phyloP scores from a whole-genome alignment of 2,888 invertebrate species.

The Penaeus monodon region DNA sequence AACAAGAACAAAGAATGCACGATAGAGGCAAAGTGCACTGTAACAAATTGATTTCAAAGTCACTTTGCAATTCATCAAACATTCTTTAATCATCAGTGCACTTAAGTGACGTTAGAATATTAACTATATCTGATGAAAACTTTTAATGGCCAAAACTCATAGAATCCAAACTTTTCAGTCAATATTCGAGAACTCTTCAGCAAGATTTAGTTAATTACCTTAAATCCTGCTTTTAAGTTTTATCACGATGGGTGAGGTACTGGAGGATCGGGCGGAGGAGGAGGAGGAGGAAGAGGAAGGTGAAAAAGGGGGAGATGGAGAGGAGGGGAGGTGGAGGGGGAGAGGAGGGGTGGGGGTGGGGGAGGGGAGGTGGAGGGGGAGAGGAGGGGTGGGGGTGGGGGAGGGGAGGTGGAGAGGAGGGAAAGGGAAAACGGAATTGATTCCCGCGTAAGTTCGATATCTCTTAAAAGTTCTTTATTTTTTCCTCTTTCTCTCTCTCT shows the following conservation, averaged over 20 bases:
- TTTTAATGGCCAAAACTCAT: constrained; percentile 47
- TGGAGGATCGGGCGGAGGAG: background rate
- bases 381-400: background rate
- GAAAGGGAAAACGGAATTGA: background rate
- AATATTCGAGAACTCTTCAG: constrained; percentile 33
- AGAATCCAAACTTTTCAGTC: constrained; percentile 14
- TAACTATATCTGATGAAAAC: constrained; percentile 12
- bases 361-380: background rate
- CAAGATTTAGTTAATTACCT: constrained; percentile 52
- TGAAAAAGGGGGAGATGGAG: background rate
- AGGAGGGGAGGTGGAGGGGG: background rate
- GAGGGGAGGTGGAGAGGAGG: background rate
- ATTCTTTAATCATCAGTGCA: no score
- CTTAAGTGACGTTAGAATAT: constrained; percentile 16
- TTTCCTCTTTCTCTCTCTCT: no score
- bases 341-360: background rate
- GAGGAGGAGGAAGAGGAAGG: background rate
- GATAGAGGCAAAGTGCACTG: no score
- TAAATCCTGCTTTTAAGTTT: constrained; percentile 38
- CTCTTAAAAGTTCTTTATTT: no score
- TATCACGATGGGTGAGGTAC: constrained; percentile 19
- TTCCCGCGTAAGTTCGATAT: background rate
- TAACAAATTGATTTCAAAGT: no score
- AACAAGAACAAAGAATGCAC: no score
- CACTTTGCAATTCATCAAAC: no score